Conservation (phyloP, 2,113 vertebrate species). For the Oxyruncus cristatus region DNA sequence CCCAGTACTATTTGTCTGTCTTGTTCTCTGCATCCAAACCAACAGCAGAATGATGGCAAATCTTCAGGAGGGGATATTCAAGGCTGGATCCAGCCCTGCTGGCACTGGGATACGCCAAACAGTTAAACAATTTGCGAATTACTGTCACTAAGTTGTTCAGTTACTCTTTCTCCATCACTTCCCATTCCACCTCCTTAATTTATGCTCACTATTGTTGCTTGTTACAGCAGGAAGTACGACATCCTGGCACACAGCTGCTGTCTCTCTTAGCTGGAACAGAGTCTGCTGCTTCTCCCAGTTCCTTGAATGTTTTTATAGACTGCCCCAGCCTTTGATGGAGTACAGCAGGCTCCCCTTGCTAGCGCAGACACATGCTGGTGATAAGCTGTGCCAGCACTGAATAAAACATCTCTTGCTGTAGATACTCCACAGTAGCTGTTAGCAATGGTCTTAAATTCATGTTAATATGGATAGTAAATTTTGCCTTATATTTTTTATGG, state of each 20-base stretch:
- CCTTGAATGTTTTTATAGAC: slow-evolving; percentile 22
- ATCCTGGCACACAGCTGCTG: slow-evolving; percentile 27
- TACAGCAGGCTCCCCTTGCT: slow-evolving; percentile 25
- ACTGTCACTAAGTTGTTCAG: background rate
- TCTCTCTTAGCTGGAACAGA: slow-evolving; percentile 9
- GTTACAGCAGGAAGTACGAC: background rate
- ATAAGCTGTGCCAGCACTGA: slow-evolving; percentile 26
- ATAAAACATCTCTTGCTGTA: slow-evolving; percentile 32
- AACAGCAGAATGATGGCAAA: background rate
- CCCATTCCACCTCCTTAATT: slow-evolving; percentile 20
- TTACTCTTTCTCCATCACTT: slow-evolving; percentile 3
- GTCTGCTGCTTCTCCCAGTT: slow-evolving; percentile 4
- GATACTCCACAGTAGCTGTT: background rate
- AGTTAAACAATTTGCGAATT: slow-evolving; percentile 30
- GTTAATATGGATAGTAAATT: background rate
- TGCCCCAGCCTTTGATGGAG: slow-evolving; percentile 35
- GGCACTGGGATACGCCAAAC: background rate
- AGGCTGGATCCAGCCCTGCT: background rate
- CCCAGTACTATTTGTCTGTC: background rate
- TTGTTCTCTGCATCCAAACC: background rate
- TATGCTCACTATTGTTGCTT: background rate
- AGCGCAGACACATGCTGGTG: slow-evolving; percentile 24
- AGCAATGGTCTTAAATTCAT: background rate
- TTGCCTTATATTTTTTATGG: background rate
- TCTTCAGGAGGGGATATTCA: background rate